Evolutionary conservation across 1,140 invertebrate species (phyloP), one percentile per base, ranked within the genome.

Genomic region (Drosophila willistoni): DNA sequence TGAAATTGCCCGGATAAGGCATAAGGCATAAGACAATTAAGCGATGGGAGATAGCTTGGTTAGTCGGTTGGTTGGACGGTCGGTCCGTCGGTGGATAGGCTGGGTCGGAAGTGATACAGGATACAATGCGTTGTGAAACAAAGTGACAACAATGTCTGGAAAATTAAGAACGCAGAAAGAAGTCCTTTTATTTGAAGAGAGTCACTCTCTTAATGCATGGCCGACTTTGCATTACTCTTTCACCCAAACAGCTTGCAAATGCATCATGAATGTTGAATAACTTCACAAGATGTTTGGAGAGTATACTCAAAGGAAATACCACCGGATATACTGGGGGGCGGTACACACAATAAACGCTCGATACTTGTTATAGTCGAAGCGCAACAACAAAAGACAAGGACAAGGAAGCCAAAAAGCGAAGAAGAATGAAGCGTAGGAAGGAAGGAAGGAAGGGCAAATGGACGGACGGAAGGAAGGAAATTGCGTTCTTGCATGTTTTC

Each of bases 401-500:
- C 44, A 51, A 66, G n/a, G n/a, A 57, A 14, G 36, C 56, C n/a
- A 59, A 61, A 14, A 29, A 19, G 14, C 19, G 22, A 39, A 13
- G 10, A 39, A 39, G 10, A n/a, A 77, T 42, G 42, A 39, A 68
- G 59, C 41, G 34, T 67, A 63, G 59, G 22, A 55, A 64, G 73
- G 60, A 5, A 13, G 25, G 14, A 55, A 66, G 19, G n/a, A 17
- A 47, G 14, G 44, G 29, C 29, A 6, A 29, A 29, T n/a, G 17
- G 44, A 73, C 33, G 47, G 39, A 71, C 60, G 51, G 39, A 69
- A 63, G 59, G 29, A 55, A 64, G 73, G 63, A 85, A 79, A 91
- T 83, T 74, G 73, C 68, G 44, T 69, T 77, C 54, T 77, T 67
- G 76, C 63, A 77, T 73, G 79, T 59, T 61, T 55, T 63, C 59